phyloP scores from a whole-genome alignment of 2,113 vertebrate species.

The Paramormyrops kingsleyae region DNA sequence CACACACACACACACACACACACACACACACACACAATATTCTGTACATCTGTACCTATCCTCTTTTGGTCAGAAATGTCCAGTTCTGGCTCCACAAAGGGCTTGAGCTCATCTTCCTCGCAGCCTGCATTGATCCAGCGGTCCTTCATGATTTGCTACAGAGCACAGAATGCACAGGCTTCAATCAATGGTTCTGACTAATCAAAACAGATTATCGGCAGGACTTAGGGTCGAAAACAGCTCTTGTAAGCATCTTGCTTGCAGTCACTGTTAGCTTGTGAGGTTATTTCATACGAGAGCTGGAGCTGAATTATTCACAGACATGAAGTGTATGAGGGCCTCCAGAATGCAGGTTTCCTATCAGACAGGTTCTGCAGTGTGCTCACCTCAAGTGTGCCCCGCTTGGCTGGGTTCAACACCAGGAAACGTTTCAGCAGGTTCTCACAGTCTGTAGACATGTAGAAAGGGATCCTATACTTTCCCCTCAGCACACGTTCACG shows the following conservation, averaged over 20 bases:
- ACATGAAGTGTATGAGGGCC: background rate
- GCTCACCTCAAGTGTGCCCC: conserved; percentile 96
- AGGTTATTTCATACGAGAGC: background rate
- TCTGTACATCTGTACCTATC: conserved; percentile 74
- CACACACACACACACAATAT: too few relatives aligned
- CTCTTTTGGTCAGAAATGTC: conserved; percentile 96
- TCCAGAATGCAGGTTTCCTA: background rate
- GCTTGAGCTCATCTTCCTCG: conserved; percentile 93
- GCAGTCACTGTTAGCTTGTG: background rate
- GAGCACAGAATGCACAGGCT: background rate
- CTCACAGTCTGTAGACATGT: conserved; percentile 99
- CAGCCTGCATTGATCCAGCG: conserved; percentile 96
- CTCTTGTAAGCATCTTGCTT: background rate
- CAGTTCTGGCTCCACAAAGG: conserved; percentile 87
- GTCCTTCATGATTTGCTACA: conserved; percentile 99
- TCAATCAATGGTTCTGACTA: background rate
- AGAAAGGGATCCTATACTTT: conserved; percentile 98
- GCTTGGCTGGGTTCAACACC: conserved; percentile 93
- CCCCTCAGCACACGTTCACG: conserved; percentile 92
- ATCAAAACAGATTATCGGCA: background rate
- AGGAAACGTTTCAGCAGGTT: conserved; percentile 97
- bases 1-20: background rate
- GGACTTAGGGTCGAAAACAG: background rate
- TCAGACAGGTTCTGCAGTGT: conserved; percentile 40
- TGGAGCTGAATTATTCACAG: background rate